Evolutionary conservation across 2,888 invertebrate genomes (phyloP), one percentile per base, ranked within the genome.

Genomic region (Chymomyza procnemis): DNA sequence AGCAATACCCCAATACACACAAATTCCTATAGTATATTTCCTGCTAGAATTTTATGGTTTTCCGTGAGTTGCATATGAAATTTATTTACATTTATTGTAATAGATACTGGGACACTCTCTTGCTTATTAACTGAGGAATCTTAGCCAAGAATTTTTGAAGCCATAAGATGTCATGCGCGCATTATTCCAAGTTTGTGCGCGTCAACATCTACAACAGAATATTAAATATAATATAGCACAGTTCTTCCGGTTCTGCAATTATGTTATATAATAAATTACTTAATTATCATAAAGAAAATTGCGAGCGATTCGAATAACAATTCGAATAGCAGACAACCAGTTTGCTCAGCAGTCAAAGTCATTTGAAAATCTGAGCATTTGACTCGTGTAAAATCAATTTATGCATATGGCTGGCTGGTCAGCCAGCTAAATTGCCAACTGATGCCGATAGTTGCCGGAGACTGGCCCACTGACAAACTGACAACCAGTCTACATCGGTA

Each of bases 221-320:
- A 6, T 19, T 8, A 19, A 56, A 56, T 14, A 14, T 8, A 56
- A 56, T n/a, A 41, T 41, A 41, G 9, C 12, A 12, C 12, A 5
- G 34, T 12, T 12, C 34, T 41, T 41, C 34, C 34, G 34, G 34
- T 41, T 12, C 12, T 41, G 12, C 0, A 69, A 74, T 69, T 65
- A 21, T 21, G 12, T n/a, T n/a, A n/a, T 26, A 6, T 26, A 14
- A 66, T 59, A 74, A 78, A 81, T 85, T 81, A 74, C 69, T 70
- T 80, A 83, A 85, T 81, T 81, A 83, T 72, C 80, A 80, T 85
- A 80, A 72, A 56, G 22, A 30, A 22, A 58, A 50, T 69, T 59
- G 63, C 72, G 69, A 83, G 75, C 75, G 66, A 67, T 75, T n/a
- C n/a, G 74, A 82, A 74, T 72, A 74, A 65, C 67, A 54, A 59